A percentile compares a stretch with the other conserved stretches of the same genome.
These are phyloP conservation scores for Megathymus violae DNA, from an alignment of 1,140 invertebrate genomes.

Conservation along the genomic window DNA sequence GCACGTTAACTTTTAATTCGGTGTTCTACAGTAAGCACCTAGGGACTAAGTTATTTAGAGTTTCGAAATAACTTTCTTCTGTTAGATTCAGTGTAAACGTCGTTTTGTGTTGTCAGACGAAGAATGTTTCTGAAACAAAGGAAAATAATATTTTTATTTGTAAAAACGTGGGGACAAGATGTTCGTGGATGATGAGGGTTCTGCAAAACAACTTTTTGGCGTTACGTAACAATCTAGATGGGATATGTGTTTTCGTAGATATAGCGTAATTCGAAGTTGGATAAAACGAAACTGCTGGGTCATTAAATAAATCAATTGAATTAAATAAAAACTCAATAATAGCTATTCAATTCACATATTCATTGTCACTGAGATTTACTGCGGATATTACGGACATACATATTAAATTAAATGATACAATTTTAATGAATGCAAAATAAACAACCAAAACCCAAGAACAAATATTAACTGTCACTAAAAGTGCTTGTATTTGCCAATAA, in stretches of 20 bases:
- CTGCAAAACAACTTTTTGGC: conserved; percentile 4
- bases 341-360: too few species aligned
- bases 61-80: conserved; percentile 14
- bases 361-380: too few species aligned
- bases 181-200: conserved; percentile 16
- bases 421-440: too few species aligned
- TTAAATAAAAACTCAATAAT: too few species aligned
- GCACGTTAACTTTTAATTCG: conserved; percentile 40
- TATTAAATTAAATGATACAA: too few species aligned
- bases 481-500: too few species aligned
- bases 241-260: conserved; percentile 3
- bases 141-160: conserved; percentile 14
- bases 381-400: too few species aligned
- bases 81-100: conserved; percentile 10
- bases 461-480: too few species aligned
- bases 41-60: conserved; percentile 19
- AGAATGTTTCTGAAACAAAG: conserved; percentile 38
- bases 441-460: too few species aligned
- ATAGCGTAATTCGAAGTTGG: too few species aligned
- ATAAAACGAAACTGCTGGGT: too few species aligned
- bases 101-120: conserved; percentile 3
- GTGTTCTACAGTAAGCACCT: conserved; percentile 31
- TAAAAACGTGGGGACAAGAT: not conserved
- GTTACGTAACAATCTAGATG: conserved; percentile 3
- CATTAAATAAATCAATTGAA: too few species aligned